Base-by-base conservation (phyloP, 1,140 invertebrate genomes). In the Triops cancriformis region DNA sequence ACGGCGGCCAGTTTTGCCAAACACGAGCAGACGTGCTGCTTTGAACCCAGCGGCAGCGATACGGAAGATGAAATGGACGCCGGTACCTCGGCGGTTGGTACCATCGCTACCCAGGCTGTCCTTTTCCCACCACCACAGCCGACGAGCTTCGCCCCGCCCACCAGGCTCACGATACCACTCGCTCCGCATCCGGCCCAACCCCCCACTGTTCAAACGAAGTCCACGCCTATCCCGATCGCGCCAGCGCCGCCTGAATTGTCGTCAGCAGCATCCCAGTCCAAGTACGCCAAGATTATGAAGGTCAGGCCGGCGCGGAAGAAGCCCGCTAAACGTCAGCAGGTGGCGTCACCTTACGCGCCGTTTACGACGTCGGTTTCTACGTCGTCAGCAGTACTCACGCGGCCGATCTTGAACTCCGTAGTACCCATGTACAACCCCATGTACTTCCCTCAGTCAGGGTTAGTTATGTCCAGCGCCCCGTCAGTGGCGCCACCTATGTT, bases 1-100 rank as follows among this genome's bases (percentile, higher is more conserved):
- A 97, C 94, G 12, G 90, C 90, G 80, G 90, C 92, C 74, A 95
- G 94, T 80, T 96, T 92, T 82, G 90, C 93, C 81, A 88, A 92
- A 37, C 95, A 98, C 84, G 85, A 94, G 72, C 85, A 88, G 12
- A 89, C 88, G 26, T 97, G 95, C 83, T 83, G 85, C 76, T 85
- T 86, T 81, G 83, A 85, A 45, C 82, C 87, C 14, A 86, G 86
- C 79, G 85, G 85, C 75, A 86, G 84, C 77, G 82, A 80, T 43
- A 81, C 80, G 1, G 83, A 84, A 43, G 83, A 83, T 73, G 84
- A 85, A 73, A 79, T 81, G 14, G 75, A 75, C 26, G 23, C 27
- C 5, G 37, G 7, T 37, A 37, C 2, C 7, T n/a, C 74, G 31
- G 31, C 74, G 9, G 73, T 27, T n/a, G n/a, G n/a, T n/a, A n/a